Base-by-base conservation (phyloP, 2,888 invertebrate species). In the Parnassius glacialis region DNA sequence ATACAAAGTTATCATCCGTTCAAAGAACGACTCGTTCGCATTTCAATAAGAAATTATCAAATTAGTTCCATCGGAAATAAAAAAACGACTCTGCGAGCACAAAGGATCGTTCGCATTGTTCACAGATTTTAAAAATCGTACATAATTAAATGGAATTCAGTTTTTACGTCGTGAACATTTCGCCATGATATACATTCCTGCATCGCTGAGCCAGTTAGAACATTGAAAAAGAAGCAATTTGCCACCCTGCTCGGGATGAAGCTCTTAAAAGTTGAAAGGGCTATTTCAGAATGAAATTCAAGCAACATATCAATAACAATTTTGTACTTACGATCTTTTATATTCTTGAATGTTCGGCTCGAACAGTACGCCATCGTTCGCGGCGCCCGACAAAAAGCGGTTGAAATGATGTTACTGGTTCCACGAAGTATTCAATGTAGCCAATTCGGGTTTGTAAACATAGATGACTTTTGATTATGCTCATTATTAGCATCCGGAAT, bases 81-180 rank as follows among this genome's bases (percentile, higher is more conserved):
- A 89, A 20, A 89, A 86, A 74, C 64, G 68, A 71, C 71, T 77
- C 74, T 71, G 68, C 76, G 71, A 74, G 75, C 78, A 80, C 85
- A 86, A 86, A 87, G 83, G 86, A 85, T 83, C 84, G 80, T 79
- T 83, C 78, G 88, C 90, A 91, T 90, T 90, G 90, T 90, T 90
- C 89, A 89, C 90, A 88, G 90, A 90, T 90, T 90, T 90, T 84
- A 80, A 90, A 87, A 90, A 90, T 87, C 87, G 84, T 84, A 85
- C 88, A 90, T 91, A 91, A 91, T 91, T 90, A 90, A 90, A 83
- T 84, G 91, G 91, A 89, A 91, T 91, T 80, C 76, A 74, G 76
- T 90, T 90, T 88, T 90, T 90, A 75, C 75, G 55, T 59, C 50
- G 66, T 68, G 61, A 69, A 74, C 82, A 83, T 85, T 87, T 87